Conservation (phyloP, 2,888 invertebrate genomes). For the Eugnorisma glareosa region DNA sequence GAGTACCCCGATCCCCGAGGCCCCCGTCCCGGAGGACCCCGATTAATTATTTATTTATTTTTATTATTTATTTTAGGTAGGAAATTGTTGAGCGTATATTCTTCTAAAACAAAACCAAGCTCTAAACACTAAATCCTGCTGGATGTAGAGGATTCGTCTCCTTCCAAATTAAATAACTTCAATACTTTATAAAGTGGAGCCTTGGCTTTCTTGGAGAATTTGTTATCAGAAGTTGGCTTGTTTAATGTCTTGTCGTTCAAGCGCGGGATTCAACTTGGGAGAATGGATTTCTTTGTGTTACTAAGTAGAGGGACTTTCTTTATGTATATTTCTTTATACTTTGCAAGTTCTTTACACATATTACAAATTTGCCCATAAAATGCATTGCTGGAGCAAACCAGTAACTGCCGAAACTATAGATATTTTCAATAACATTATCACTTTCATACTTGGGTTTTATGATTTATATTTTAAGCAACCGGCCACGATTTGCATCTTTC, state of each 20-base stretch:
- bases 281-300: conserved; percentile 4
- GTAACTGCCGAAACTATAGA: too few species aligned
- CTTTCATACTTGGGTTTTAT: too few species aligned
- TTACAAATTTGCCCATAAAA: not conserved
- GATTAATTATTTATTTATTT: too few species aligned
- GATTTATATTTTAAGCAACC: too few species aligned
- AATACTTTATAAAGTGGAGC: not conserved
- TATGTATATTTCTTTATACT: not conserved
- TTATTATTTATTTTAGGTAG: too few species aligned
- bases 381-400: too few species aligned
- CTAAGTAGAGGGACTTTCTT: not conserved
- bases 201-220: conserved; percentile 1
- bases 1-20: too few species aligned
- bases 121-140: not conserved
- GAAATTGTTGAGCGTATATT: not conserved
- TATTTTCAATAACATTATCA: too few species aligned
- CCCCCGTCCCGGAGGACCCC: too few species aligned
- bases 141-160: not conserved
- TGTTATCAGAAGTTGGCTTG: conserved; percentile 4
- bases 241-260: conserved; percentile 2
- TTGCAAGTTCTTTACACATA: not conserved
- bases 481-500: too few species aligned
- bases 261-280: not conserved
- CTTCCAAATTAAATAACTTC: conserved; percentile 7
- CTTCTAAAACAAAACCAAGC: not conserved